phyloP scores from a whole-genome alignment of 2,797 vertebrate species.

The Euthynnus affinis region DNA sequence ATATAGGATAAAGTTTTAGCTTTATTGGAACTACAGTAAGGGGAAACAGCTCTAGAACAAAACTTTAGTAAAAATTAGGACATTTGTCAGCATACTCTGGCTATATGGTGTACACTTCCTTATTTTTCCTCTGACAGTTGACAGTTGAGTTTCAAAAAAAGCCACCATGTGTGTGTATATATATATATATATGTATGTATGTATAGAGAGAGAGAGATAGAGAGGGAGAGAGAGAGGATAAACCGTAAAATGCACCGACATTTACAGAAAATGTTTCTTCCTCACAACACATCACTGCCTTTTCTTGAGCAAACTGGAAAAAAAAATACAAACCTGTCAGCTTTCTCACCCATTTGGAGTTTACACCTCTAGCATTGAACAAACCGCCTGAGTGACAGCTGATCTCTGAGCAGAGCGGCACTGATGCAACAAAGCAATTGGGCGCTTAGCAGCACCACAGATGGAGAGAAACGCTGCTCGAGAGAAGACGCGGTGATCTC shows the following conservation, averaged over 20 bases:
- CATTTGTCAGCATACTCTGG: no score
- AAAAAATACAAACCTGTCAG: slow-evolving; percentile 8
- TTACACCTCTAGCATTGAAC: neutral
- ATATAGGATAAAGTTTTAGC: no score
- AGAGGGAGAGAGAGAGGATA: neutral
- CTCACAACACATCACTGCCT: neutral
- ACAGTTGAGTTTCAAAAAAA: no score
- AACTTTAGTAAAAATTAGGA: no score
- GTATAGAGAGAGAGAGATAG: no score
- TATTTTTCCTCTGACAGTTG: no score
- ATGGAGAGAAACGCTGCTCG: neutral
- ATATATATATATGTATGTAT: no score
- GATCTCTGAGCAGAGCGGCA: neutral
- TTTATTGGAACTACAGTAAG: no score
- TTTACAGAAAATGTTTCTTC: neutral
- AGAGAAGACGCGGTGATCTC: neutral
- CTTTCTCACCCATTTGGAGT: neutral
- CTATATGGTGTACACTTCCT: no score
- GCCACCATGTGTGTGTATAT: no score
- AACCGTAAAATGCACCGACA: neutral
- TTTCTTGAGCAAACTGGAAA: neutral
- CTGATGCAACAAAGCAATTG: neutral
- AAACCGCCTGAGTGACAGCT: neutral
- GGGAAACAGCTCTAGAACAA: no score
- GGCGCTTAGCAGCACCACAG: neutral